Base-by-base conservation (phyloP, 2,113 vertebrate species). In the Cyprinodon variegatus region DNA sequence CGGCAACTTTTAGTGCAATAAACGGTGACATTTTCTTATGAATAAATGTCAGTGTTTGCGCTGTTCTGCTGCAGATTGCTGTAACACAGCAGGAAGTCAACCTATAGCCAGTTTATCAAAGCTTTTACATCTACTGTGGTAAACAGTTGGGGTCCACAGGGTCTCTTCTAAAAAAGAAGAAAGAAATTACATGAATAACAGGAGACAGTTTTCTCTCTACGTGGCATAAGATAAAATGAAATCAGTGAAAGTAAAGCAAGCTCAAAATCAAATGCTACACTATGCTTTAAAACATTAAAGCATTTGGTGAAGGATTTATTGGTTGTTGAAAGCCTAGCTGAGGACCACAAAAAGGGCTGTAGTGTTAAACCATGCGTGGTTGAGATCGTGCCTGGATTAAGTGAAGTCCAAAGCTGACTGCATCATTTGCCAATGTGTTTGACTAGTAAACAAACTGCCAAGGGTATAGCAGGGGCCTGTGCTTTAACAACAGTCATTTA, bases 1-100 rank as follows among this genome's bases (percentile, higher is more conserved):
- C 76, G 50, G 38, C 70, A 79, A 79, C 75, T 84, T 86, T 86
- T 78, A 81, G 81, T 79, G 79, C 80, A 89, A 86, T 89, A 88
- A 86, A 83, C 69, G 65, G 73, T 88, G 86, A 89, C 89, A 91
- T 91, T 89, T 89, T 70, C 86, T 46, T 68, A 48, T 82, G 82
- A 85, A 86, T 89, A 88, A 89, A 91, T 91, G 86, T 90, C 87
- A 90, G 29, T 79, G 65, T 87, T 76, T 75, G 75, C 76, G 63
- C 77, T 70, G 76, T 79, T 86, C 75, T 83, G 77, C 76, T 65
- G 61, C 70, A 82, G 82, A 88, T 82, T 83, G 85, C 72, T 78
- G 12, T 15, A 77, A 72, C 76, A 41, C 87, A 89, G 87, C 85
- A 46, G 87, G 85, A 50, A 78, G 73, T 89, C 83, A 88, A 88